Evolutionary conservation across 2,113 vertebrate species (phyloP), one percentile per base, ranked within the genome.

Genomic region (Ailuropoda melanoleuca): DNA sequence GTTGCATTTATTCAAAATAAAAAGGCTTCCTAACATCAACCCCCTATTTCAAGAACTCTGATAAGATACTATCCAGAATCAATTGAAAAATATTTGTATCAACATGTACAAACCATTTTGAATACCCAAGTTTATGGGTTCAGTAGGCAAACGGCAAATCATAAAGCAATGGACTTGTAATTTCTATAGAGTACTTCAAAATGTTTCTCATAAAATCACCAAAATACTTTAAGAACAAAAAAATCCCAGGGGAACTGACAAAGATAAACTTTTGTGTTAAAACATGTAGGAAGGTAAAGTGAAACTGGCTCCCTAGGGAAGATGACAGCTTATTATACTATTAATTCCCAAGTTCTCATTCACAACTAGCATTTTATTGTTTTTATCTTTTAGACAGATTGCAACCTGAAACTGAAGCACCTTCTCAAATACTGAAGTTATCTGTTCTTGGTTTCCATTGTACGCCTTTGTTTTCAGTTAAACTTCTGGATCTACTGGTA

Each of bases 391-490:
- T 80, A 72, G 56, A 91, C 29, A 82, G n/a, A 58, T 1, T 74
- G 23, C 55, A 97, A 88, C 21, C 50, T 81, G 80, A 96, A 97
- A 93, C 89, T 92, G 53, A 77, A 94, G 48, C 26, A 93, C 29
- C 78, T 90, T 97, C 88, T 58, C 86, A 83, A 88, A 97, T 19
- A 92, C 21, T 81, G 50, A 91, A 97, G 74, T 82, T 75, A 90
- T 72, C 82, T 53, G 37, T 37, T 84, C 93, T 56, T 72, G 8
- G 68, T 85, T 95, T 97, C 78, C 50, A 64, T 11, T 94, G 55
- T 62, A 43, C 53, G 29, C 18, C 34, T 53, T 85, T 97, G 50
- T 64, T 89, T 92, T 64, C 53, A 75, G 68, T 86, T 90, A 82
- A 81, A 74, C 23, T 85, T 95, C 39, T 88, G 31, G 31, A 34